Evolutionary conservation across 2,113 vertebrate species (phyloP).

Genomic region (Vidua macroura): DNA sequence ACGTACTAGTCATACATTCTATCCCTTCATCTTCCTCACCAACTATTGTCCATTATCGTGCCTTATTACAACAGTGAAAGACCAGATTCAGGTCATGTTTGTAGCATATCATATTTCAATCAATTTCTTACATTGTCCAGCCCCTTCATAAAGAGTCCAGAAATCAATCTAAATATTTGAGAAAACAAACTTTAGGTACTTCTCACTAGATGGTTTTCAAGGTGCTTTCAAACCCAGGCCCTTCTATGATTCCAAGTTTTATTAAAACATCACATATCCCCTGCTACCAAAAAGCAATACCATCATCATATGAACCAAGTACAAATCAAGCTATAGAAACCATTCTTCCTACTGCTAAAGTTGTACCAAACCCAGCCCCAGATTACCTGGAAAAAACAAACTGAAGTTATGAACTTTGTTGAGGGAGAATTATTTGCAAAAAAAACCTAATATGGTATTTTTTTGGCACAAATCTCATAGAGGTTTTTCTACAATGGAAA

Average conservation of each 20-base stretch:
- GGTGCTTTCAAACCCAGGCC: background rate
- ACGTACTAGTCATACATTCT: background rate
- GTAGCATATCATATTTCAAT: background rate
- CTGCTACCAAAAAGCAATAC: background rate
- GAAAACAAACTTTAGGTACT: background rate
- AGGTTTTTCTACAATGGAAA: background rate
- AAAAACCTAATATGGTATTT: rapidly evolving
- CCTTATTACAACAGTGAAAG: background rate
- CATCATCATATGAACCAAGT: background rate
- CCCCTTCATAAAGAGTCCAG: background rate
- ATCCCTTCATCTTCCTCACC: background rate
- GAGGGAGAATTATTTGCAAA: background rate
- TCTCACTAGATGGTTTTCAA: background rate
- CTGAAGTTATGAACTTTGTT: background rate
- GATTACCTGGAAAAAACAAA: background rate
- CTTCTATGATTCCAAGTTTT: background rate
- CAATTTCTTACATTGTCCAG: background rate
- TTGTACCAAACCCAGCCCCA: background rate
- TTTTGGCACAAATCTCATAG: background rate
- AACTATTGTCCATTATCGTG: background rate
- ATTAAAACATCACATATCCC: background rate
- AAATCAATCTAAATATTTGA: background rate
- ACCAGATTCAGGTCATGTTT: background rate
- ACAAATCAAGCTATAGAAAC: background rate
- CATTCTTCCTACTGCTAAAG: background rate